A percentile compares a stretch with the other conserved stretches of the same genome.
phyloP scores from a whole-genome alignment of 2,797 vertebrate species.

The Acridotheres tristis region DNA sequence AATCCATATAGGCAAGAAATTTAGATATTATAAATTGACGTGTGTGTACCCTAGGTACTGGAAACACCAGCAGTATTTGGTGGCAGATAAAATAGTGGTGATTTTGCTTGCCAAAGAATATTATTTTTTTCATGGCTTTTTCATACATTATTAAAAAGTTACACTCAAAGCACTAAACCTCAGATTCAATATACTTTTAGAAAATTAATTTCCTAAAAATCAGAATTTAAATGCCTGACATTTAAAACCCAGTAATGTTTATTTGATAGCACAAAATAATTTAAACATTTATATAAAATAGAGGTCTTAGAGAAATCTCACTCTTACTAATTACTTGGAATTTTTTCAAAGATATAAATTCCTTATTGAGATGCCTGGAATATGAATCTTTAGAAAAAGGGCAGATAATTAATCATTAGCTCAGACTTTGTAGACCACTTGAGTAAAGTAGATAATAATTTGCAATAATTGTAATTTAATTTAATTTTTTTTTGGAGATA shows the following conservation, averaged over 20 bases:
- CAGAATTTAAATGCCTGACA: not conserved
- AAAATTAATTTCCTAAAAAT: not conserved
- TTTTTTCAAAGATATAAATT: not conserved
- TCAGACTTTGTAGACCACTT: not conserved
- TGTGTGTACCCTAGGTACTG: not conserved
- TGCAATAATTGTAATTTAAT: not conserved
- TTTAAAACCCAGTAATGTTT: not conserved
- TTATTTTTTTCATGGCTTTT: not conserved
- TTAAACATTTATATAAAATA: not conserved
- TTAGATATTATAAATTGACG: not conserved
- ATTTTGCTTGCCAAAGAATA: not conserved
- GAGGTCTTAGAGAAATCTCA: not conserved
- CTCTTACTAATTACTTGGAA: not conserved
- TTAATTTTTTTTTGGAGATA: not conserved
- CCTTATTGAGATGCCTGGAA: not conserved
- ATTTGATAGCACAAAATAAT: not conserved
- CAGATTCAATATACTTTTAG: not conserved
- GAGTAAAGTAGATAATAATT: not conserved
- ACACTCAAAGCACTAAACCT: not conserved
- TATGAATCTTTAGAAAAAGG: not conserved
- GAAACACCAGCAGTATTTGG: not conserved
- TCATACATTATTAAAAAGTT: not conserved
- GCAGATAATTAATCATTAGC: not conserved
- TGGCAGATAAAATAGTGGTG: not conserved
- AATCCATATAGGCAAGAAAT: not conserved